Base-by-base conservation (phyloP, 2,113 vertebrate genomes). In the Chionomys nivalis region DNA sequence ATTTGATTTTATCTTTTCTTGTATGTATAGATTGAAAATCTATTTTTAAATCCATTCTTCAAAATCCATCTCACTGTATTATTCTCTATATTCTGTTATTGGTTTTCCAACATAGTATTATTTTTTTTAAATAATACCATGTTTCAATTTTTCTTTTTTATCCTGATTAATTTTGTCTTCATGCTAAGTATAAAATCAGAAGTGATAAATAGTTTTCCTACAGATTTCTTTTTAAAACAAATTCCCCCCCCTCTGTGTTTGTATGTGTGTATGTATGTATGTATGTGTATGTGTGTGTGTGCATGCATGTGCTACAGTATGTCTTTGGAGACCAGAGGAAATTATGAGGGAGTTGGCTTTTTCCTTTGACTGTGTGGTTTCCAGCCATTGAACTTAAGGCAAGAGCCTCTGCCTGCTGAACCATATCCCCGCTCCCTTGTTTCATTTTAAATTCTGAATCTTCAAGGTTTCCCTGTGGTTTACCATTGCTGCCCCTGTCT, bases 31-130 rank as follows among this genome's bases (percentile, higher is more conserved):
- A 90, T 79, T 92, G 94, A 58, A 33, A 93, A 73, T 87, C 16
- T 9, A 52, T 95, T 92, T 92, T 94, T n/a, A 33, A 93, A 55
- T 78, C 4, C 4, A 65, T 95, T 87, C 49, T 12, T 94, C 76
- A 89, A 94, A 79, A 52, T 26, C 58, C 83, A 21, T 42, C 6
- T 58, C n/a, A 39, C 5, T 72, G 76, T 88, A 63, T 16, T 65
- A 9, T 42, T 65, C 42, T 21, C 79, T 91, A 24, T 39, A 58
- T 75, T 90, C 94, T 83, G 24, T 24, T 92, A 85, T n/a, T n/a
- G 65, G 58, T 19, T 70, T 95, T 55, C 14, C 14, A 78, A 4
- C 2, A 88, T 70, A 17, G 12, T 89, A 77, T 91, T 17, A 79
- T 77, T 87, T 90, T 90, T 36, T 83, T 75, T 28, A 3, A 88